These are phyloP conservation scores for Calliphora vomitoria DNA, from an alignment of 2,888 invertebrate genomes.

Conservation along the genomic window DNA sequence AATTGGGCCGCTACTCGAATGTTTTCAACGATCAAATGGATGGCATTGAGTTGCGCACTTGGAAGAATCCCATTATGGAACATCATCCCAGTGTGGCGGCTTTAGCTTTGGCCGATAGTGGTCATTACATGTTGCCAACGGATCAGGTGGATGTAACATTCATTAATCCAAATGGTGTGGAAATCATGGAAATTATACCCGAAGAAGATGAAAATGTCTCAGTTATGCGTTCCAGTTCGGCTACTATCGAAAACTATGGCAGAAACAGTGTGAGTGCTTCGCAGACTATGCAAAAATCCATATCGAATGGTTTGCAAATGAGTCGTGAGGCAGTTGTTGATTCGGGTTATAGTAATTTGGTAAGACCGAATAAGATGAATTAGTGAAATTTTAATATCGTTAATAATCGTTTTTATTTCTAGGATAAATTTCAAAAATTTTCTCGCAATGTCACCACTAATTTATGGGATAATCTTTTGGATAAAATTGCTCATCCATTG, in stretches of 20 bases:
- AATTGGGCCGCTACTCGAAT: constrained; percentile 79
- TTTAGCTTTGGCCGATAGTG: constrained; percentile 79
- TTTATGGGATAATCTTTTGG: constrained; percentile 81
- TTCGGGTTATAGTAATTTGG: constrained; percentile 74
- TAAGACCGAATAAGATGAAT: constrained; percentile 66
- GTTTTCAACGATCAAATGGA: constrained; percentile 82
- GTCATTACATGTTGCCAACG: constrained; percentile 82
- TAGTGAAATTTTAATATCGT: background rate
- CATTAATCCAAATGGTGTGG: constrained; percentile 83
- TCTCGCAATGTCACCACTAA: constrained; percentile 81
- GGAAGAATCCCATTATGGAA: constrained; percentile 81
- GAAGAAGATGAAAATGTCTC: constrained; percentile 84
- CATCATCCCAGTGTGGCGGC: constrained; percentile 73
- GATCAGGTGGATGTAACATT: constrained; percentile 83
- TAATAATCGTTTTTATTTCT: background rate
- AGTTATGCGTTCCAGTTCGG: constrained; percentile 82
- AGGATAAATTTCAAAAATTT: constrained; percentile 81
- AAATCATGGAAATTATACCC: constrained; percentile 84
- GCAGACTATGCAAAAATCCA: constrained; percentile 78
- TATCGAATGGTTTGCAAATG: constrained; percentile 78
- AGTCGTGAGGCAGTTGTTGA: constrained; percentile 61
- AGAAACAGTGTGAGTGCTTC: constrained; percentile 77
- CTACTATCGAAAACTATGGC: constrained; percentile 82
- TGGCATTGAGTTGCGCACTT: constrained; percentile 81
- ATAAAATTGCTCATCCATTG: constrained; percentile 81